Conservation (phyloP, 2,797 vertebrate genomes). For the Euphonia xanthogaster region DNA sequence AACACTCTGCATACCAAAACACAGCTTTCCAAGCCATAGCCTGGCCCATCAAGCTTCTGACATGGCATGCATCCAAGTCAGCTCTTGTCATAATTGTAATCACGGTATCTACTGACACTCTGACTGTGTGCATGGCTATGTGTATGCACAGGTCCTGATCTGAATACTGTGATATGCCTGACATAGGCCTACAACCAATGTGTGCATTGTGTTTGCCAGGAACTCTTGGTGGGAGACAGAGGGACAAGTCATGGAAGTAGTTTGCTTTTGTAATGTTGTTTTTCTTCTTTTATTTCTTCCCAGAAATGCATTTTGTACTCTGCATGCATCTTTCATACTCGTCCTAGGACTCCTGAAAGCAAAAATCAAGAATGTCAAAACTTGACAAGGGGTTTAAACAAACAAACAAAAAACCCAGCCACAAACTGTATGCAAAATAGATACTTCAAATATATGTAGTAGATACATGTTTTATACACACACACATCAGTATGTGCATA, state of each 20-base stretch:
- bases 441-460: background rate
- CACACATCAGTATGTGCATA: background rate
- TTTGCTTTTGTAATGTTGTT: background rate
- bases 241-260: background rate
- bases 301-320: background rate
- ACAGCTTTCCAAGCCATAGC: background rate
- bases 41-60: background rate
- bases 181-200: background rate
- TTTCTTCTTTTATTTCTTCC: background rate
- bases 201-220: background rate
- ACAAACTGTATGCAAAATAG: background rate
- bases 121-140: background rate
- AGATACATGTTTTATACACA: background rate
- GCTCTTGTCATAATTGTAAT: background rate
- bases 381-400: background rate
- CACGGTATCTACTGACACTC: rapidly evolving
- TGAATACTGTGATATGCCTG: background rate
- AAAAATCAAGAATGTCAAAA: background rate
- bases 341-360: background rate
- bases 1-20: rapidly evolving
- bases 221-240: background rate
- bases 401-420: background rate
- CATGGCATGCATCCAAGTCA: background rate
- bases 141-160: background rate
- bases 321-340: background rate